Evolutionary conservation across 2,797 vertebrate species (phyloP), one percentile per base, ranked within the genome.

Genomic region (Phoxinus dragarum): DNA sequence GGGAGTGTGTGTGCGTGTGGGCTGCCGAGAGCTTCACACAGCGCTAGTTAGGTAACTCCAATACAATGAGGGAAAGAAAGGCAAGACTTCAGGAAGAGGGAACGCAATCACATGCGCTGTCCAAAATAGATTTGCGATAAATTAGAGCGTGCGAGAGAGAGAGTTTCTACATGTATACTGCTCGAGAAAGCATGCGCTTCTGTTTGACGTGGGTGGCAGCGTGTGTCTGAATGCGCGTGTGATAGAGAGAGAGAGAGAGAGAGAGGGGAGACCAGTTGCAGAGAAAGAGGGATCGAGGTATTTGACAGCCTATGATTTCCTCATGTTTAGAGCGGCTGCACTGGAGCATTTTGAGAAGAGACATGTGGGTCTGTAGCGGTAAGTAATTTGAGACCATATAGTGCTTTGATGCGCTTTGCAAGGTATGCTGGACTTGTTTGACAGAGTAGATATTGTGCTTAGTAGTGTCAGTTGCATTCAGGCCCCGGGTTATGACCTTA

Each of bases 31-130:
- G 91, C 88, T 91, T 90, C 89, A 88, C 84, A 88, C 88, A 82
- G 88, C 76, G 86, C 88, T 90, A 90, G 91, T 92, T 92, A 92
- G 88, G 89, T 91, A 92, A 92, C 90, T 90, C 84, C 83, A 90
- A 86, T 84, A 88, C 86, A 88, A 81, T 86, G 80, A 80, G 68
- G 71, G 59, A 90, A 77, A 88, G 61, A 85, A 56, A 84, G 71
- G 34, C 73, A 76, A 82, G 52, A 59, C 74, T 67, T 34, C 38
- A 82, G 69, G 49, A 47, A 79, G 56, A 75, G 71, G 64, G 78
- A 69, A 75, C 69, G 59, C 38, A 83, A 69, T 44, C 11, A 27
- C 59, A 59, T 47, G 75, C 27, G 8, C 73, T 75, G 76, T 86
- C 84, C 84, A 64, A 74, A 74, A 85, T 81, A 81, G 80, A 84